Base-by-base conservation (phyloP, 2,113 vertebrate species). In the Calonectris borealis region DNA sequence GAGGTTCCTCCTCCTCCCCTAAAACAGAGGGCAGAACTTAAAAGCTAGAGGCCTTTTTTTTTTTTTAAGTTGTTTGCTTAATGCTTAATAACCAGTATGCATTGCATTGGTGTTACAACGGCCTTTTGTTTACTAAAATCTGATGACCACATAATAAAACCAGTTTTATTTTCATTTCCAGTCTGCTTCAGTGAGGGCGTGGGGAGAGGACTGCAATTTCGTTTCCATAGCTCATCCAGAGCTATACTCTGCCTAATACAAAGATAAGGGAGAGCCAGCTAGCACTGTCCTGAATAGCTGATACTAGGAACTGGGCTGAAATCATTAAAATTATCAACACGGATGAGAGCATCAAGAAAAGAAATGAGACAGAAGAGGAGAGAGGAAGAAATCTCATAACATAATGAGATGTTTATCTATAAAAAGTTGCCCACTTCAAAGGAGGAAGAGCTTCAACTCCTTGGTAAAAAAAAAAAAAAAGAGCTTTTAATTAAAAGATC, bases 401-500 rank as follows among this genome's bases (percentile, higher is more conserved):
- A 58, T 93, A 88, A 97, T 95, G 86, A 96, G 95, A 96, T 95
- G 75, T 70, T 90, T 96, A 96, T 93, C 97, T 97, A 62, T 83
- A 90, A 94, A 86, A 95, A 75, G 73, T 7, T 91, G 91, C 94
- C 93, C 94, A 95, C 94, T 97, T 96, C 94, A 97, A 95, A 97
- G 96, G 57, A 86, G 58, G 58, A 90, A 91, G 62, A 79, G 70
- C 78, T 90, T 91, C 40, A 16, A 76, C 49, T 84, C 55, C 73
- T 61, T 69, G 36, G 55, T 46, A 76, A 84, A 48, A 60, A 78
- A 61, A 76, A 76, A 52, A 60, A 78, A 57, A 54, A 18, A 27
- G 3, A 19, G 57, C 76, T 95, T 96, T 94, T 96, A 95, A 97
- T 97, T 95, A 96, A 96, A 97, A 90, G 91, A 97, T 91, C 94